phyloP scores from a whole-genome alignment of 2,113 vertebrate species.

The Recurvirostra avosetta region DNA sequence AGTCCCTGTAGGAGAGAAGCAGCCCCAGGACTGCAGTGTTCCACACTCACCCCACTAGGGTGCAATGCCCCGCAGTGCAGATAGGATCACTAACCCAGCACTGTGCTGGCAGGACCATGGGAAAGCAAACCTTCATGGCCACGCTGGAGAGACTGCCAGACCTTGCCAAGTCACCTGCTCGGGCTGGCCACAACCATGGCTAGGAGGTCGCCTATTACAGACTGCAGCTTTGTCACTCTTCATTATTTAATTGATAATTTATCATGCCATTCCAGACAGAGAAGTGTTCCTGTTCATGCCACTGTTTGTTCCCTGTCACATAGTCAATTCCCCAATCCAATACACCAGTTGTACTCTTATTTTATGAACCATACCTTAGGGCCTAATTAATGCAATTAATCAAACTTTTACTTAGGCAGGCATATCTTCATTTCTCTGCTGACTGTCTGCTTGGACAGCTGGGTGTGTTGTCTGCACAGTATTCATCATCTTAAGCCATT shows the following conservation, averaged over 20 bases:
- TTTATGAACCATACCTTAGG: constrained; percentile 76
- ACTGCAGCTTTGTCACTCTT: constrained; percentile 38
- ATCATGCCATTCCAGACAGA: constrained; percentile 46
- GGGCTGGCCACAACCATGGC: accelerated
- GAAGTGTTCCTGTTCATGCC: neutral
- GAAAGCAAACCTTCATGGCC: neutral
- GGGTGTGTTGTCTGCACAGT: constrained; percentile 50
- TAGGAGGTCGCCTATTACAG: neutral
- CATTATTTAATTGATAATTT: constrained; percentile 61
- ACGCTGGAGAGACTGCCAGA: neutral
- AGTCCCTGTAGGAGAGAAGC: neutral
- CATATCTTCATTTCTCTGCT: constrained; percentile 49
- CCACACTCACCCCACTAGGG: accelerated
- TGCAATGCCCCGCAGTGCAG: accelerated
- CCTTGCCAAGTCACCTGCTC: neutral
- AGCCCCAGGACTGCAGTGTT: neutral
- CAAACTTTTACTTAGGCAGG: constrained; percentile 68
- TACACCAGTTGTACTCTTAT: constrained; percentile 63
- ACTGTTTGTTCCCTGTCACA: constrained; percentile 67
- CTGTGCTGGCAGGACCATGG: neutral
- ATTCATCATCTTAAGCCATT: constrained; percentile 50
- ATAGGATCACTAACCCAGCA: accelerated
- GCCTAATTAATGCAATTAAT: constrained; percentile 79
- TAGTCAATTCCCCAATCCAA: constrained; percentile 69
- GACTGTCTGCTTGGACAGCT: constrained; percentile 57